These are phyloP conservation scores for Mesaphorura yosii DNA, from an alignment of 1,140 invertebrate genomes.

Conservation along the genomic window DNA sequence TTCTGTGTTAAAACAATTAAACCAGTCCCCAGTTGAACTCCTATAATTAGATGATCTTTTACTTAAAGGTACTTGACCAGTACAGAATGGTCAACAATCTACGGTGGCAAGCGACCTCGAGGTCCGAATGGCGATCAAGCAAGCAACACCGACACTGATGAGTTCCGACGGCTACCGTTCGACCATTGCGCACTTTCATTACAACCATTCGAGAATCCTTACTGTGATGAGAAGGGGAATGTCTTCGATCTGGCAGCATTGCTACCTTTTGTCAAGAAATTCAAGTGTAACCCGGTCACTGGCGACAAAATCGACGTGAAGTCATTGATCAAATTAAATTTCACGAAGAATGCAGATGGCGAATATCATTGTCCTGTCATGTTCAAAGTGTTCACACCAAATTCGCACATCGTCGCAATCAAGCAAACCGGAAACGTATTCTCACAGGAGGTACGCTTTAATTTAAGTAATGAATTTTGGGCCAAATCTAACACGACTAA, in stretches of 20 bases:
- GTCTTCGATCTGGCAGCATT: slow-evolving; percentile 81
- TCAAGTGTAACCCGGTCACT: slow-evolving; percentile 85
- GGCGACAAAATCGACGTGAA: slow-evolving; percentile 81
- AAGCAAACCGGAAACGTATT: slow-evolving; percentile 91
- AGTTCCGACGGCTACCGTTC: slow-evolving; percentile 83
- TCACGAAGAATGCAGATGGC: slow-evolving; percentile 72
- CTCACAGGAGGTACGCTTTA: slow-evolving; percentile 59
- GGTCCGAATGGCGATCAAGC: slow-evolving; percentile 44
- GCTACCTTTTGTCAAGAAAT: slow-evolving; percentile 81
- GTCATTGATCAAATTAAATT: slow-evolving; percentile 76
- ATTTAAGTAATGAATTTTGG: slow-evolving; percentile 3
- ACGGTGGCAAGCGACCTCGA: slow-evolving; percentile 81
- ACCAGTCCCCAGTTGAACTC: too few species aligned
- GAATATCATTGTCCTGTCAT: slow-evolving; percentile 90
- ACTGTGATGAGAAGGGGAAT: slow-evolving; percentile 76
- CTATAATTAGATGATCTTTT: too few species aligned
- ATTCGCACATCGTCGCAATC: slow-evolving; percentile 87
- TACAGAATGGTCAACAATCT: slow-evolving; percentile 89
- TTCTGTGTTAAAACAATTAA: not conserved
- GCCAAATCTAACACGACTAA: not conserved
- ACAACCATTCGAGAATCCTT: slow-evolving; percentile 83
- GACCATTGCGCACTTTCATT: slow-evolving; percentile 87
- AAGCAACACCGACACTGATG: slow-evolving; percentile 32
- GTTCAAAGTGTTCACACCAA: slow-evolving; percentile 89
- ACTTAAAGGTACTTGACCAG: slow-evolving; percentile 76